Conservation (phyloP, 2,797 vertebrate genomes). For the Mionectes olivaceus region DNA sequence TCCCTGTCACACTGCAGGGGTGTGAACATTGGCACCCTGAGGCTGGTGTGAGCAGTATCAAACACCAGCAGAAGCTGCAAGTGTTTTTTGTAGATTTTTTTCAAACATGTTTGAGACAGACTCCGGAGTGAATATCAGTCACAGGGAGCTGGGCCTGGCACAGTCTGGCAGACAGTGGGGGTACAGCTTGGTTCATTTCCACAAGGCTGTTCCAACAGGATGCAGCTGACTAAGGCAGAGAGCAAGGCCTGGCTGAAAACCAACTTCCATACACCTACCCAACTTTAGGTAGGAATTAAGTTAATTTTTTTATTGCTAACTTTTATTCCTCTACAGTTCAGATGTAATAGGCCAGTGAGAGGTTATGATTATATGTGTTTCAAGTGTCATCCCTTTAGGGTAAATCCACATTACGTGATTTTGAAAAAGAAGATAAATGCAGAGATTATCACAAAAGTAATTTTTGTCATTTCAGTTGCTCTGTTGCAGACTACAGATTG, state of each 20-base stretch:
- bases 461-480: neutral
- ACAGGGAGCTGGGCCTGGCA: neutral
- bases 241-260: neutral
- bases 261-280: neutral
- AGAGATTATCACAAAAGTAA: neutral
- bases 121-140: neutral
- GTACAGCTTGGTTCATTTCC: neutral
- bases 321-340: neutral
- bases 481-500: neutral
- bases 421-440: neutral
- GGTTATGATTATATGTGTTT: neutral
- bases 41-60: neutral
- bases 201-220: fast-evolving
- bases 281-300: neutral
- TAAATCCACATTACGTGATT: neutral
- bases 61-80: neutral
- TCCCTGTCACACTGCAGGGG: neutral
- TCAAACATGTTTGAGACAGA: neutral
- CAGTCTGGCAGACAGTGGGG: neutral
- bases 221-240: neutral
- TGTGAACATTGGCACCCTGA: fast-evolving
- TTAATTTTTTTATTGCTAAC: neutral
- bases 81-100: neutral
- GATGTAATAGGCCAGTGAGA: neutral
- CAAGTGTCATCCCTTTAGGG: neutral